Base-by-base conservation (phyloP, 2,113 vertebrate genomes). In the Fukomys damarensis region DNA sequence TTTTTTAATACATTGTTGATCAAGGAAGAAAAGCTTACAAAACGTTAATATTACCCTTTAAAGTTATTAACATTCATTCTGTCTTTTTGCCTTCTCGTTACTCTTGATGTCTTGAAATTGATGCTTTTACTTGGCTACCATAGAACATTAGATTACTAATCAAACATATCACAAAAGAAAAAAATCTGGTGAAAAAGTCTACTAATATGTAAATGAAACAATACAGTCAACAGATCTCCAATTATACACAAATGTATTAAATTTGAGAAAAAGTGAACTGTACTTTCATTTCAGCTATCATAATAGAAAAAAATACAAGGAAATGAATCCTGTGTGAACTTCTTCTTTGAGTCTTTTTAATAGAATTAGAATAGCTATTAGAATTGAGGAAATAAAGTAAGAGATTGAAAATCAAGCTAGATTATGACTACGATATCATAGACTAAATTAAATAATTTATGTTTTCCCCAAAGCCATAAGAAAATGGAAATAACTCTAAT, bases 121-220 rank as follows among this genome's bases (percentile, higher is more conserved):
- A 65, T 70, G 2, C 0, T 49, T 4, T 56, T n/a, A 41, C 3
- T 19, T 28, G 63, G 8, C 32, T 63, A 0, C 6, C 12, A 3
- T 52, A 70, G 7, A 65, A 5, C 1, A 3, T 83, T 84, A 24
- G 3, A 38, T 87, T 96, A 52, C 26, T 66, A 65, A 35, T 1
- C 74, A 12, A 0, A 14, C 26, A 80, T 3, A 4, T 72, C 14
- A 49, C 59, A 85, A 77, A 85, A 94, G 52, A 52, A 41, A 7
- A 95, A 72, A 22, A 52, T 4, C 2, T 30, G 5, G 1, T 49
- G 41, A 58, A 93, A 54, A 20, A 72, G 2, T 59, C 49, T 46
- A 54, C 17, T 86, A 77, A 52, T 49, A 19, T 63, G 74, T 61
- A 77, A 83, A 68, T 61, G 43, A 0, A n/a, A 9, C 12, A 46